These are phyloP conservation scores for Siniperca obscura DNA, from an alignment of 2,797 vertebrate genomes.

Conservation along the genomic window DNA sequence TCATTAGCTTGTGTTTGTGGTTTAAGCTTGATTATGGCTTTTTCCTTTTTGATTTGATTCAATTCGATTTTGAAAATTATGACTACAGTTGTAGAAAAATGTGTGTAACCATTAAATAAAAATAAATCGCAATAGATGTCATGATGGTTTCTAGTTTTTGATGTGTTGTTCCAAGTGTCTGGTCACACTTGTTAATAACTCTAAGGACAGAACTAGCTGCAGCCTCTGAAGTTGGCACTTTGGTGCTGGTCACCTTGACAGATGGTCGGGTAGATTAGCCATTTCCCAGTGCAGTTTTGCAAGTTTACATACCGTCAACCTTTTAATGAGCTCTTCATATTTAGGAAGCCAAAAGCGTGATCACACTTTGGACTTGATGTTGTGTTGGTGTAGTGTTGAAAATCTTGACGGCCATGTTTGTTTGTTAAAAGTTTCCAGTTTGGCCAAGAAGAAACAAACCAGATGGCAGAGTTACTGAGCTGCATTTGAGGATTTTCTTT, in stretches of 20 bases:
- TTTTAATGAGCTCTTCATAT: conserved; percentile 7
- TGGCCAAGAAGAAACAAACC: not conserved
- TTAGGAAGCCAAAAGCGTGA: not conserved
- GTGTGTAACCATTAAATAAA: not conserved
- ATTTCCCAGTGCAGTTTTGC: not conserved
- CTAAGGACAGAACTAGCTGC: not conserved
- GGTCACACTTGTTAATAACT: not conserved
- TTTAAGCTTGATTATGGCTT: not conserved
- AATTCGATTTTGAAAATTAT: not conserved
- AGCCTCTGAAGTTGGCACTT: not conserved
- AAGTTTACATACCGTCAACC: not conserved
- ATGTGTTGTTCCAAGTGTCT: not conserved
- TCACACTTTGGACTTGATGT: conserved; percentile 4
- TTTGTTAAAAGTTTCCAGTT: not conserved
- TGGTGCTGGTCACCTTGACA: not conserved
- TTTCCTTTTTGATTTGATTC: not conserved
- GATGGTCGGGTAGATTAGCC: conserved; percentile 8
- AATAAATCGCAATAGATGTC: not conserved
- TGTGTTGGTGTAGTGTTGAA: not conserved
- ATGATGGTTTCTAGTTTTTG: not conserved
- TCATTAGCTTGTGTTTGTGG: not conserved
- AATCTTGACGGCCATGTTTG: not conserved
- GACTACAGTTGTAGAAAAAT: not conserved
- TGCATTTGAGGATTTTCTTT: not conserved
- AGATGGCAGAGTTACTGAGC: not conserved